A percentile compares a stretch with the other conserved stretches of the same genome.
phyloP scores from a whole-genome alignment of 2,797 vertebrate genomes.

The Heliangelus exortis region DNA sequence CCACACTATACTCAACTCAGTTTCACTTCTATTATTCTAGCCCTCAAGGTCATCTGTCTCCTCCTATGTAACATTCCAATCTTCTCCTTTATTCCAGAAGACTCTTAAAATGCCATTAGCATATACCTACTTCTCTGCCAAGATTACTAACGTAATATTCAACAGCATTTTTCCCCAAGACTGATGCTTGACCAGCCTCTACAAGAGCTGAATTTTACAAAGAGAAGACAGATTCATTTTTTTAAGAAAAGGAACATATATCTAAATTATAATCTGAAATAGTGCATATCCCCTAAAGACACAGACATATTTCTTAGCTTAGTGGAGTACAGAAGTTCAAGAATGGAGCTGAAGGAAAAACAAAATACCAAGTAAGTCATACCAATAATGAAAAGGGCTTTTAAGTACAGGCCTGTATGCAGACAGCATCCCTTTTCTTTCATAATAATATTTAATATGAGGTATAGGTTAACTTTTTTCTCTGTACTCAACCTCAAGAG shows the following conservation, averaged over 20 bases:
- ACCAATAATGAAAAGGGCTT: background rate
- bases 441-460: background rate
- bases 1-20: background rate
- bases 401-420: background rate
- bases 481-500: background rate
- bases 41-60: background rate
- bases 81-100: background rate
- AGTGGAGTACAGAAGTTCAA: background rate
- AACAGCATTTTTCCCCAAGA: background rate
- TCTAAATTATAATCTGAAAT: constrained; percentile 4
- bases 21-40: background rate
- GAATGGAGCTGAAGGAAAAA: background rate
- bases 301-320: background rate
- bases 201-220: background rate
- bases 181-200: background rate
- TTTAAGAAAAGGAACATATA: background rate
- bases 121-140: background rate
- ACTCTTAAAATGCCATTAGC: background rate
- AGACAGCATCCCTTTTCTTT: background rate
- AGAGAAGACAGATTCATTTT: background rate
- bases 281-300: background rate
- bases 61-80: background rate
- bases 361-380: background rate
- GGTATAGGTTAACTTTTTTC: background rate
- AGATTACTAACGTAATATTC: background rate